Conservation (phyloP, 2,113 vertebrate species). For the Amia ocellicauda region DNA sequence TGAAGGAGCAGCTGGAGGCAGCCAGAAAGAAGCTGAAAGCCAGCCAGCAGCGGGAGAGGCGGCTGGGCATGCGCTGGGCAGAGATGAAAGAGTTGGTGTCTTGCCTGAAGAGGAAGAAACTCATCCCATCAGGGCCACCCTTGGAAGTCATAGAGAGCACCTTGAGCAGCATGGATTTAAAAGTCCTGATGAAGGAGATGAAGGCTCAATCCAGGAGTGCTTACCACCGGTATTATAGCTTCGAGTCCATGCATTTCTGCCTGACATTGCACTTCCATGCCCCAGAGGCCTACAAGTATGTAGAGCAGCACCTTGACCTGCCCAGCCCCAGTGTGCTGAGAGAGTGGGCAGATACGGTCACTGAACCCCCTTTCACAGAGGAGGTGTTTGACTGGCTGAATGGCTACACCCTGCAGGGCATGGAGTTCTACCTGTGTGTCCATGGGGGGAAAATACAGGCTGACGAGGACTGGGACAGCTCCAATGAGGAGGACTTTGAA, state of each 20-base stretch:
- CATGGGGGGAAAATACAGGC: neutral
- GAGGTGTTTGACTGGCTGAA: neutral
- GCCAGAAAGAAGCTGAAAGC: slow-evolving; percentile 16
- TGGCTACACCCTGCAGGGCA: neutral
- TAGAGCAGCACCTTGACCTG: neutral
- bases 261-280: slow-evolving; percentile 7
- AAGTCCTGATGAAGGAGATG: neutral
- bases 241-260: slow-evolving; percentile 9
- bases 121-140: neutral
- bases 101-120: slow-evolving; percentile 12
- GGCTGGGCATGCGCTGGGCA: slow-evolving; percentile 14
- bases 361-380: neutral
- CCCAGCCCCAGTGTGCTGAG: neutral
- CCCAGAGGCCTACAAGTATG: neutral
- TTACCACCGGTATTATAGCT: neutral
- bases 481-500: neutral
- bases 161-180: slow-evolving; percentile 9
- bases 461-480: neutral
- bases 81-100: slow-evolving; percentile 11
- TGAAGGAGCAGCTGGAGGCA: slow-evolving; percentile 17
- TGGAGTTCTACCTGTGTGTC: neutral
- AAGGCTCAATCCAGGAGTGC: neutral
- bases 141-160: slow-evolving; percentile 6
- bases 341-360: neutral
- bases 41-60: slow-evolving; percentile 19